These are phyloP conservation scores for Drosophila baimaii DNA, from an alignment of 1,140 invertebrate genomes.

Conservation along the genomic window DNA sequence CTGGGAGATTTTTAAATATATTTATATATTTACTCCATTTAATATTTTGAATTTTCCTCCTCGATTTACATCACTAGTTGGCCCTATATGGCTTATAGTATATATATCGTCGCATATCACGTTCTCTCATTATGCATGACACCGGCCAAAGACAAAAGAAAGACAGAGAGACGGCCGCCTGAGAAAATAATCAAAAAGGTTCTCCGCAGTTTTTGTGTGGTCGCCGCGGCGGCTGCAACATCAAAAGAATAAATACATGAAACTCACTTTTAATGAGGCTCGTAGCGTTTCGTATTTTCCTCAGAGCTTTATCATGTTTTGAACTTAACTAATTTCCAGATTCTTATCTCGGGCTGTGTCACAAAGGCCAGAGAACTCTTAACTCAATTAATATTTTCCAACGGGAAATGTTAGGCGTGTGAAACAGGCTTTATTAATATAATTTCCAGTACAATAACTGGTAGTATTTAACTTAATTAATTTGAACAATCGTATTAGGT, in stretches of 20 bases:
- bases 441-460: not conserved
- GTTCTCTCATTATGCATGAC: constrained; percentile 70
- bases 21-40: no score
- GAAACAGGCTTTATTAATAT: not conserved
- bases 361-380: constrained; percentile 10
- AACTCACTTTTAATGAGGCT: constrained; percentile 40
- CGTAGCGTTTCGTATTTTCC: constrained; percentile 13
- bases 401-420: constrained; percentile 22
- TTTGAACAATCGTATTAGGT: not conserved
- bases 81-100: constrained; percentile 31
- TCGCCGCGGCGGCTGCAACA: constrained; percentile 30
- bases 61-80: not conserved
- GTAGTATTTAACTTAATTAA: not conserved
- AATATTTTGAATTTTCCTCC: no score
- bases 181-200: constrained; percentile 51
- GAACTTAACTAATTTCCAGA: constrained; percentile 19
- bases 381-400: constrained; percentile 33
- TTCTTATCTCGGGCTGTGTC: constrained; percentile 24
- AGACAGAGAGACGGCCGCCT: constrained; percentile 29
- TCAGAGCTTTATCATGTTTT: constrained; percentile 19
- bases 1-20: no score
- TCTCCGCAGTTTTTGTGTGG: constrained; percentile 38
- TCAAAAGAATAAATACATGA: constrained; percentile 48
- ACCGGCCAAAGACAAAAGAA: constrained; percentile 58
- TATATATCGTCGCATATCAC: constrained; percentile 35